These are phyloP conservation scores for Drosophila kanapiae DNA, from an alignment of 1,140 invertebrate species.

Conservation along the genomic window DNA sequence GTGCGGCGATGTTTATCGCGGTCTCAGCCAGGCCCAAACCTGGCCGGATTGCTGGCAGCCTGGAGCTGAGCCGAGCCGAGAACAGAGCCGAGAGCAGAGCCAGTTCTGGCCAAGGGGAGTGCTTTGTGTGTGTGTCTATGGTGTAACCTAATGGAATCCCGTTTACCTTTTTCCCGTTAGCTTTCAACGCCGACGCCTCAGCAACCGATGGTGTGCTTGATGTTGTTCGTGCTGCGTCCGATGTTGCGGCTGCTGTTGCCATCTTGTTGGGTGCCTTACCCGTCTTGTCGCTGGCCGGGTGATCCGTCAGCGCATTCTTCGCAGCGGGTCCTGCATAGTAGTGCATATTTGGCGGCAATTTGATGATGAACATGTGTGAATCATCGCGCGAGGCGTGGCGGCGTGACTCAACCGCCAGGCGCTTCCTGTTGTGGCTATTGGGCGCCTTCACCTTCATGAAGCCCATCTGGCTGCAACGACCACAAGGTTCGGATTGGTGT, in stretches of 20 bases:
- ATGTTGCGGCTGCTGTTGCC: conserved; percentile 29
- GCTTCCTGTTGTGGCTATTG: conserved; percentile 89
- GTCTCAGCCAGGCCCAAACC: conserved; percentile 37
- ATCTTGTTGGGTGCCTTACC: conserved; percentile 31
- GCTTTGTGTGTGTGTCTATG: conserved; percentile 49
- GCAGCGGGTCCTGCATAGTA: conserved; percentile 89
- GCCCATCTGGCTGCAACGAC: conserved; percentile 86
- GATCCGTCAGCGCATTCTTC: conserved; percentile 53
- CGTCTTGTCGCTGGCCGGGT: conserved; percentile 31
- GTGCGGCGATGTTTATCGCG: conserved; percentile 72
- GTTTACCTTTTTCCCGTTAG: conserved; percentile 85
- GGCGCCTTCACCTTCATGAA: conserved; percentile 87
- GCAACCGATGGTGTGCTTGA: conserved; percentile 26
- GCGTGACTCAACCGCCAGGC: conserved; percentile 90
- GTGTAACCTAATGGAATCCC: conserved; percentile 83
- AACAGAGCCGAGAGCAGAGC: conserved; percentile 35
- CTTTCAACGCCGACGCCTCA: conserved; percentile 76
- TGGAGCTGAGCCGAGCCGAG: conserved; percentile 5
- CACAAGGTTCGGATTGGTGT: conserved; percentile 7
- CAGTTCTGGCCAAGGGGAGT: conserved; percentile 52
- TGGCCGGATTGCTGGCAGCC: conserved; percentile 23
- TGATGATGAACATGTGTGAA: conserved; percentile 93
- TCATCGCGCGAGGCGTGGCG: conserved; percentile 89
- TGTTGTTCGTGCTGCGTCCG: conserved; percentile 27
- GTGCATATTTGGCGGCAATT: conserved; percentile 91